Evolutionary conservation across 2,888 invertebrate species (phyloP).

Genomic region (Xanthia togata): DNA sequence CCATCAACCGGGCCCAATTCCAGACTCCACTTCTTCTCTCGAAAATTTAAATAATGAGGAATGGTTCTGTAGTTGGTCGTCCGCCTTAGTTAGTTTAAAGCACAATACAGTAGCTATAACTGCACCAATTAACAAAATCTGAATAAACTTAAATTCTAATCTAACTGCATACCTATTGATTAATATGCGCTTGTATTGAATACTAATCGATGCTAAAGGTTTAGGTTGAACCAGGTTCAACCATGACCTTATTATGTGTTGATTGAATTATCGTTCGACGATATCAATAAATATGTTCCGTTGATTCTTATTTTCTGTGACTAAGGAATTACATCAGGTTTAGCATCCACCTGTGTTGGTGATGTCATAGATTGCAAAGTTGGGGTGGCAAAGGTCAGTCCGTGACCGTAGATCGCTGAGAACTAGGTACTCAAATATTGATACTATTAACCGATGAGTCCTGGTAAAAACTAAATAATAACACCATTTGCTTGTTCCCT

Average conservation of each 20-base stretch:
- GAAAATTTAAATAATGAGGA: background rate
- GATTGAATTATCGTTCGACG: constrained; percentile 73
- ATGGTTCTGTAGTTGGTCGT: too few species aligned
- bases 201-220: constrained; percentile 74
- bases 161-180: constrained; percentile 67
- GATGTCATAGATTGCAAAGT: constrained; percentile 43
- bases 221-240: constrained; percentile 76
- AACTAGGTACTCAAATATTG: constrained; percentile 12
- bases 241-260: constrained; percentile 77
- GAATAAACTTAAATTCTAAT: constrained; percentile 40
- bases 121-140: constrained; percentile 40
- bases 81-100: background rate
- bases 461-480: too few species aligned
- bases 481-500: too few species aligned
- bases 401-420: constrained; percentile 28
- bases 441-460: too few species aligned
- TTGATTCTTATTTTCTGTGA: constrained; percentile 57
- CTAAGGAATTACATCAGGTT: constrained; percentile 57
- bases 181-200: constrained; percentile 71
- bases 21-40: too few species aligned
- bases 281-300: constrained; percentile 61
- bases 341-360: constrained; percentile 38
- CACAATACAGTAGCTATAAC: background rate
- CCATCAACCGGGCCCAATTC: too few species aligned
- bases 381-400: constrained; percentile 37